Base-by-base conservation (phyloP, 2,113 vertebrate genomes). In the Chaetops frenatus region DNA sequence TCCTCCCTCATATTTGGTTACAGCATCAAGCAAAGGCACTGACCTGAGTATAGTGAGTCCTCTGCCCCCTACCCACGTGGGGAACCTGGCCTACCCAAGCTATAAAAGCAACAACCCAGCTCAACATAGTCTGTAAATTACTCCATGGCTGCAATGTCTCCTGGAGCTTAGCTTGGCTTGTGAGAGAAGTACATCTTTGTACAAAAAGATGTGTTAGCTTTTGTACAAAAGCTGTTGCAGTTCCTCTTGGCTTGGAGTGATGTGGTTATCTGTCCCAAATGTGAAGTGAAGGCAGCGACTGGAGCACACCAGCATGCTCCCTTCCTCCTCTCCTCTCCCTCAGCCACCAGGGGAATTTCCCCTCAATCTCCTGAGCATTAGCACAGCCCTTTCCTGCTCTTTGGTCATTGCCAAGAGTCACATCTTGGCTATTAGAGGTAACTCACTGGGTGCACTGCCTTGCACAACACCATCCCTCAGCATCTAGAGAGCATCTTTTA, bases 401-500 rank as follows among this genome's bases (percentile, higher is more conserved):
- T 90, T 88, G 38, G 60, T 74, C 76, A 54, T 54, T 69, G 35
- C 57, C 33, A 44, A 58, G n/a, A 51, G 51, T 44, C 44, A 48
- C 17, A 36, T 17, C 28, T 50, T 77, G 48, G 38, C 42, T 71
- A 12, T 47, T 23, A 50, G 47, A 71, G 11, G 16, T 56, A 78
- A 80, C 27, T 72, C 0, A 0, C 31, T 62, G 38, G 15, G 15
- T 66, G 33, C 10, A 11, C 17, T 67, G 6, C 38, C 36, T 22
- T 47, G 23, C 36, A 2, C n/a, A 57, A 69, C 36, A 35, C 18
- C 25, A 70, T 25, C 35, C 54, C 24, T 54, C 27, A 17, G 23
- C 47, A 74, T 54, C 23, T 38, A 27, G 20, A 57, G 2, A 81
- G 1, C 19, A 66, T 57, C 57, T 86, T 92, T 79, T 56, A 61